phyloP scores from a whole-genome alignment of 2,113 vertebrate genomes.

The Egretta garzetta region DNA sequence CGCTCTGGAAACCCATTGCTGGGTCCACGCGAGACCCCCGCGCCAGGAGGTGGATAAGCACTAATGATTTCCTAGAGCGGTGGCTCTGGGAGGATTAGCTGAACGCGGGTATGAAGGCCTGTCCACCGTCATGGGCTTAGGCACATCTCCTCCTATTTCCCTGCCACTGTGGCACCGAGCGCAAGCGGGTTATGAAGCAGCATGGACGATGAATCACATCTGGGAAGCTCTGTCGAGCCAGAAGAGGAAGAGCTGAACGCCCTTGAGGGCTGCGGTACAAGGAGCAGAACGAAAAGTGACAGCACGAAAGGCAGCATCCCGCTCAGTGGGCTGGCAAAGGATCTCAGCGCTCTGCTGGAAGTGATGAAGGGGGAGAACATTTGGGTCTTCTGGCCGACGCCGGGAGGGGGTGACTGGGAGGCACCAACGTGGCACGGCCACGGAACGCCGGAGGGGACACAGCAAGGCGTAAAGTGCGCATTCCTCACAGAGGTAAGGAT shows the following conservation, averaged over 20 bases:
- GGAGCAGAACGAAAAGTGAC: not conserved
- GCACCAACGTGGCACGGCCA: accelerated
- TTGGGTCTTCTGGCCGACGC: not conserved
- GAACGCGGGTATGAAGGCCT: accelerated
- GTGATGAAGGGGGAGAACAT: not conserved
- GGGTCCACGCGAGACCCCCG: accelerated
- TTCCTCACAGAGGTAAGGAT: accelerated
- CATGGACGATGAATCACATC: not conserved
- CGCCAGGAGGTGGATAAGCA: accelerated
- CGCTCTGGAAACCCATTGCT: not conserved
- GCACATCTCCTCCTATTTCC: accelerated
- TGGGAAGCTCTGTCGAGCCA: not conserved
- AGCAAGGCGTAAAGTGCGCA: accelerated
- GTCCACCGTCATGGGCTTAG: accelerated
- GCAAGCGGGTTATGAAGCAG: not conserved
- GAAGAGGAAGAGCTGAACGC: not conserved
- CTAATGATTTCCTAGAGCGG: accelerated
- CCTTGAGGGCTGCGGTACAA: not conserved
- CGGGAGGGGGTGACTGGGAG: not conserved
- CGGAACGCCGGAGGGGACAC: accelerated
- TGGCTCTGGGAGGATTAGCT: accelerated
- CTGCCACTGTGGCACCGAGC: not conserved
- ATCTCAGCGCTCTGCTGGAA: not conserved
- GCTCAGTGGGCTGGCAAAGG: not conserved
- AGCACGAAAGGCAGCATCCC: accelerated